Base-by-base conservation (phyloP, 2,113 vertebrate species). In the Columbina picui region DNA sequence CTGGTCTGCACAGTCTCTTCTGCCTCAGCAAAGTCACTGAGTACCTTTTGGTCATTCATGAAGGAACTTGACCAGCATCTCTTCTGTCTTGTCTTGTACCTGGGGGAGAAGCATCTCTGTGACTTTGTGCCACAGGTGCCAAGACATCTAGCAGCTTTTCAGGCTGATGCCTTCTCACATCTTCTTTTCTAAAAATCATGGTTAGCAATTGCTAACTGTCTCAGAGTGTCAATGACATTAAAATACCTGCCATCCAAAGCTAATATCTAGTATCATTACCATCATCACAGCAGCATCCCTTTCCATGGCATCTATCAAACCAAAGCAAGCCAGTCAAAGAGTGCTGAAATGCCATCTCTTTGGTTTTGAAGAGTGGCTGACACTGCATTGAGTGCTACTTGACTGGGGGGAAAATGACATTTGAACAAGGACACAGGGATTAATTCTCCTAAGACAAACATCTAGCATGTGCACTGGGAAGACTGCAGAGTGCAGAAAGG, bases 321-420 rank as follows among this genome's bases (percentile, higher is more conserved):
- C 12, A 83, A 64, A 82, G 56, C 38, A 84, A 71, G 36, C 25
- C 43, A 64, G 11, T 39, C 23, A 50, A 63, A 41, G 25, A 55
- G 15, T 0, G 0, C 9, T 84, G 50, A 67, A 90, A 89, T 65
- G 30, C 32, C 20, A 25, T 19, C 9, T 81, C 53, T 34, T 55
- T 45, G 30, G 22, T 8, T 4, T 12, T 89, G 32, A 65, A 59
- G 26, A 39, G 59, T 14, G 14, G 18, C 21, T 74, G 30, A 43
- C 5, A 4, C 18, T 5, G 1, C 41, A 16, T 11, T 0, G 0
- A 17, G 10, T 1, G 1, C 16, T 41, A 8, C 6, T 6, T 4
- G 9, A 43, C 32, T 19, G 2, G 12, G 41, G 20, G 9, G 63
- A 21, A 38, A 89, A 49, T 34, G 1, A 17, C 23, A 38, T 89